Conservation (phyloP, 2,888 invertebrate species). For the Scaptomyza flava region DNA sequence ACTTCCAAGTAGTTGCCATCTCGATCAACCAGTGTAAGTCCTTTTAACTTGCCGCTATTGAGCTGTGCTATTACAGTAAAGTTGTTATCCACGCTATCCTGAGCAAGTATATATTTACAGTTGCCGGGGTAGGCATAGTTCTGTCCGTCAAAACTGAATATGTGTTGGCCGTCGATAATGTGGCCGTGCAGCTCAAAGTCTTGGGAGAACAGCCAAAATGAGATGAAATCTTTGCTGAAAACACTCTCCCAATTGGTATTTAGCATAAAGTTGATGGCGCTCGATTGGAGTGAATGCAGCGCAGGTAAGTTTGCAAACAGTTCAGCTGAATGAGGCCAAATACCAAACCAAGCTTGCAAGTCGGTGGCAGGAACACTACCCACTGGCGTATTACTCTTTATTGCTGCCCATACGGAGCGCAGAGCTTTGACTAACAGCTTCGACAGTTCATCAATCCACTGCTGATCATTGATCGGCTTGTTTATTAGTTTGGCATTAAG, state of each 20-base stretch:
- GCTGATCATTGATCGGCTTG: conserved; percentile 86
- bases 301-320: conserved; percentile 85
- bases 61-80: conserved; percentile 92
- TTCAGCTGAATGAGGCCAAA: conserved; percentile 83
- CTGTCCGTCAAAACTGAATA: conserved; percentile 94
- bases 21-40: conserved; percentile 89
- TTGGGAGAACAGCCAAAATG: conserved; percentile 86
- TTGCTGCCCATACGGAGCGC: conserved; percentile 84
- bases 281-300: conserved; percentile 86
- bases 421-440: conserved; percentile 86
- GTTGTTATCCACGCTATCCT: conserved; percentile 93
- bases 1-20: conserved; percentile 87
- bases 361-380: conserved; percentile 29
- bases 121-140: conserved; percentile 92
- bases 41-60: conserved; percentile 88
- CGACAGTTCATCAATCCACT: conserved; percentile 87
- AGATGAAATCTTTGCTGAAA: conserved; percentile 61
- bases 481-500: conserved; percentile 88
- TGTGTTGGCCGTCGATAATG: conserved; percentile 91
- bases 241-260: conserved; percentile 87
- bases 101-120: conserved; percentile 93
- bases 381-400: conserved; percentile 47
- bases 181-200: conserved; percentile 89
- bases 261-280: conserved; percentile 86
- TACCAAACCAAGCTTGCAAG: conserved; percentile 42